Base-by-base conservation (phyloP, 2,888 invertebrate genomes). In the Eilema griseolum region DNA sequence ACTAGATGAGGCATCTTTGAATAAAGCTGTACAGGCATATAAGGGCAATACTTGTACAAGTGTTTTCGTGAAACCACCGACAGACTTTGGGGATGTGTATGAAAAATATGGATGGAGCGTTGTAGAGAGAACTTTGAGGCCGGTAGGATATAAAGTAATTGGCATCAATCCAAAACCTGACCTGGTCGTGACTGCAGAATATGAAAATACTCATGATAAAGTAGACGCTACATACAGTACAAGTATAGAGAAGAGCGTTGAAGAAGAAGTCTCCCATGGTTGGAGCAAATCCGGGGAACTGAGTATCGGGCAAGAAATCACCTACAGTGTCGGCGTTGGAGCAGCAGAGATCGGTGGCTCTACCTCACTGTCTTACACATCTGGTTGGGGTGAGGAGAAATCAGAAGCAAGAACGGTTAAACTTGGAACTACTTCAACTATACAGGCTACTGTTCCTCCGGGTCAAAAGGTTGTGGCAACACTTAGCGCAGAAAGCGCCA, bases 381-480 rank as follows among this genome's bases (percentile, higher is more conserved):
- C 41, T 16, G 24, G 26, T 16, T 63, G 63, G 63, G 41, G 41
- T 63, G 41, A 63, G 26, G 63, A 63, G 20, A 46, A 24, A 4
- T 20, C 26, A 26, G 20, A 63, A 63, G 24, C 41, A 0, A 63
- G 41, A 20, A 10, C 16, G 11, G 63, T 46, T 11, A 63, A 24
- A 16, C 26, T 63, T 3, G 41, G 41, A 4, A 26, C 41, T 10
- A 26, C 63, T 41, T 63, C 63, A 20, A n/a, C 26, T 26, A 10
- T 26, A 11, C 3, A 20, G 26, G 12, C n/a, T 20, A 20, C 16
- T 11, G 26, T 63, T 46, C 41, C 63, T 63, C 20, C 63, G 11
- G 26, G 20, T 16, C 5, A 10, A 4, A 63, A 4, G 20, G 63
- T 46, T 1, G 1, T 10, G 10, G 41, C 41, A 24, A 24, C 41